Base-by-base conservation (phyloP, 2,797 vertebrate genomes). In the Halcyon leucocephala region DNA sequence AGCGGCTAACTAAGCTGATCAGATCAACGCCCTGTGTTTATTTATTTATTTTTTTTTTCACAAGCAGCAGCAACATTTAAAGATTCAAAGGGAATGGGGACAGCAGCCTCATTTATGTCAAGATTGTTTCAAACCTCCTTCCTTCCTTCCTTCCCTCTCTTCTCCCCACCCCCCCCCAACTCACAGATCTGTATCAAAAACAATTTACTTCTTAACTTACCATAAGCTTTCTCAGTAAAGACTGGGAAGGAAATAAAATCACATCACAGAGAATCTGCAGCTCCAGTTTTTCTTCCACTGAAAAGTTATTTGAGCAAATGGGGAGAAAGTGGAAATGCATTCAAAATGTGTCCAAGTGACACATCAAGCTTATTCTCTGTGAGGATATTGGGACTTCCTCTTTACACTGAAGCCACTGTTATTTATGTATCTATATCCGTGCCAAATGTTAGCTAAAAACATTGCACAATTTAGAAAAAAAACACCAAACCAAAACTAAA, bases 241-340 rank as follows among this genome's bases (percentile, higher is more conserved):
- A 31, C 54, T 49, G 76, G 70, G 86, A 82, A 78, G 88, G 76
- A 96, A 86, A 58, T 76, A 90, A 95, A 97, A 93, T 96, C 90
- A 91, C 94, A 84, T 79, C 87, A 85, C 84, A 71, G 46, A 74
- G 93, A 93, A 95, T 82, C 72, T 86, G 83, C 60, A 72, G 60
- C 86, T 95, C 73, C 77, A 72, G 33, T 91, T 96, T 81, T 96
- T 88, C n/a, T 95, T 77, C 82, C 44, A 82, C 57, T 41, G 52
- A 89, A 91, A 94, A 97, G 91, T 97, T 95, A 87, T 93, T 79
- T 91, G 95, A 93, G 71, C 91, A 84, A 91, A 88, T 92, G 71
- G 89, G 54, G 44, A 93, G 90, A 96, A 94, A 95, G 80, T 93
- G 93, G 93, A 96, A 94, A 83, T 37, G 33, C 41, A 86, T 90